Evolutionary conservation across 2,113 vertebrate species (phyloP).

Genomic region (Salvelinus namaycush): DNA sequence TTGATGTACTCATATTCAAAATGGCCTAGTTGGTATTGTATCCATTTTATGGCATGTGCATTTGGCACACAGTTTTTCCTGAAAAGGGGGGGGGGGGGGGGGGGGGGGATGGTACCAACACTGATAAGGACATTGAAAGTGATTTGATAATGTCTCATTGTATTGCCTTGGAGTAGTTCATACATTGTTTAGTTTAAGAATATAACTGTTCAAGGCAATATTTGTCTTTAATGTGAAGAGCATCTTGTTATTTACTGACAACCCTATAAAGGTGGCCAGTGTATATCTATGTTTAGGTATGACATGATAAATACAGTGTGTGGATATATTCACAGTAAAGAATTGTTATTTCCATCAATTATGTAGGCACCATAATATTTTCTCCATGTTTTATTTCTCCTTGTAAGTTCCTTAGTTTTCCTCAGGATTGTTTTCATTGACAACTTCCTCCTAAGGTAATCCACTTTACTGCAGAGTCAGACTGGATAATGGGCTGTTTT

Average conservation of each 20-base stretch:
- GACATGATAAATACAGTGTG: constrained; percentile 3
- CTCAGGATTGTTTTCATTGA: constrained; percentile 42
- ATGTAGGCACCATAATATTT: constrained; percentile 7
- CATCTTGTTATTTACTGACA: constrained; percentile 4
- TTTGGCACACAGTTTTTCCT: not conserved
- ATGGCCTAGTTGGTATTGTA: not conserved
- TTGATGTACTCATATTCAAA: not conserved
- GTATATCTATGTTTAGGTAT: constrained; percentile 6
- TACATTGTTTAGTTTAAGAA: not conserved
- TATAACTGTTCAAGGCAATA: not conserved
- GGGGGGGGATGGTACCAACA: too few species aligned
- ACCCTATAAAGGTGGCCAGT: not conserved
- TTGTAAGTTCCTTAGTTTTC: constrained; percentile 12
- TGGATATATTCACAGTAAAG: not conserved
- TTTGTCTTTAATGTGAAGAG: not conserved
- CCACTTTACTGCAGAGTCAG: constrained; percentile 35
- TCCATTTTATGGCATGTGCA: not conserved
- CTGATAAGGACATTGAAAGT: too few species aligned
- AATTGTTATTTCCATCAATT: constrained; percentile 11
- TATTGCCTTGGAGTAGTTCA: too few species aligned
- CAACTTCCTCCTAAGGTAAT: constrained; percentile 56
- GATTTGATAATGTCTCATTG: too few species aligned
- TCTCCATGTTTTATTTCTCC: not conserved
- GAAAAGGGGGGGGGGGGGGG: too few species aligned
- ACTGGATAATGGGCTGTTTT: constrained; percentile 48